A percentile compares a stretch with the other conserved stretches of the same genome.
Conservation (phyloP, 2,888 invertebrate species). For the Ormyrus pomaceus region DNA sequence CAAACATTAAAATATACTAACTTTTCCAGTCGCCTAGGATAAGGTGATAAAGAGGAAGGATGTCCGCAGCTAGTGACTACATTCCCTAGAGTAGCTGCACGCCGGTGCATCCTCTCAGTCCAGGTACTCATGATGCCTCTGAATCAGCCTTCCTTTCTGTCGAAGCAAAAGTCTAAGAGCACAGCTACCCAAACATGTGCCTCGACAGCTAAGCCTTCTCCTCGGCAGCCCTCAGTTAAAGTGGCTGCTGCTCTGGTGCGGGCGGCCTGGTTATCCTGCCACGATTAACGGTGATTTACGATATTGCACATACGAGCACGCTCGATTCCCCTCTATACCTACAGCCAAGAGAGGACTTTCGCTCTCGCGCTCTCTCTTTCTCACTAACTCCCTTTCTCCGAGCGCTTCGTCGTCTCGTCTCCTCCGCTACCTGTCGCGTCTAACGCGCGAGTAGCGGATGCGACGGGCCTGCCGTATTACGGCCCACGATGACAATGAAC, state of each 20-base stretch:
- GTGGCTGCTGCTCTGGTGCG: slow-evolving; percentile 23
- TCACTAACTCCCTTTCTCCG: slow-evolving; percentile 3
- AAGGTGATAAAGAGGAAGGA: slow-evolving; percentile 84
- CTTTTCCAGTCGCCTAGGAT: slow-evolving; percentile 90
- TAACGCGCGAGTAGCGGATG: neutral
- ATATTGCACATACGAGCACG: slow-evolving; percentile 16
- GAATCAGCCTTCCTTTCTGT: neutral
- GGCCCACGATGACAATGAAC: neutral
- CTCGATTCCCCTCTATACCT: slow-evolving; percentile 8
- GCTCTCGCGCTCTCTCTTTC: slow-evolving; percentile 19
- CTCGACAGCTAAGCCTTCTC: neutral
- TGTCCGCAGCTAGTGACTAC: slow-evolving; percentile 95
- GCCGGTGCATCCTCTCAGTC: slow-evolving; percentile 94
- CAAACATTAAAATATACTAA: slow-evolving; percentile 56
- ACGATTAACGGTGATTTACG: slow-evolving; percentile 52
- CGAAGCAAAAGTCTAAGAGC: neutral
- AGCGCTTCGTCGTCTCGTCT: neutral
- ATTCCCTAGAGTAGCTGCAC: slow-evolving; percentile 92
- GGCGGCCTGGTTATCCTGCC: slow-evolving; percentile 37
- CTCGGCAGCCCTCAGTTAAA: slow-evolving; percentile 3
- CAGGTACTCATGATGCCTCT: slow-evolving; percentile 86
- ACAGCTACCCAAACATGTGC: slow-evolving; percentile 30
- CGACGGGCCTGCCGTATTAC: neutral
- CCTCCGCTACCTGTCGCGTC: slow-evolving; percentile 10
- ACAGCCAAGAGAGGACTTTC: slow-evolving; percentile 1